These are phyloP conservation scores for Ichneumoninae sp. DNA, from an alignment of 2,888 invertebrate genomes.

Conservation along the genomic window DNA sequence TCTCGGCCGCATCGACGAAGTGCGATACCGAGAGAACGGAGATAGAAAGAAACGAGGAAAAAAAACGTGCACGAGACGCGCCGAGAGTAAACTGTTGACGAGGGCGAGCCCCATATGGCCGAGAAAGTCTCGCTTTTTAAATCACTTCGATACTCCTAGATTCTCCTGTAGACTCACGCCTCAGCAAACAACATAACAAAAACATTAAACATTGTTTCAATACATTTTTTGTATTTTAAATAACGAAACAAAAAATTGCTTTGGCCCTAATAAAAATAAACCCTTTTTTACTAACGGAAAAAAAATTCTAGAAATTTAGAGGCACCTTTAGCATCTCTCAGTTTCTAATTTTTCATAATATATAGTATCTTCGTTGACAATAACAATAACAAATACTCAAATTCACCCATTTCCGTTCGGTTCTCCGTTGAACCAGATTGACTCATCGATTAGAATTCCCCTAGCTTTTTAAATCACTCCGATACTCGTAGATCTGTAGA, in stretches of 20 bases:
- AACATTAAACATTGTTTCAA: too few species aligned
- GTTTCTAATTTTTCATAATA: not conserved
- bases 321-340: not conserved
- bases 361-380: not conserved
- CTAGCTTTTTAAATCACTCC: slow-evolving; percentile 6
- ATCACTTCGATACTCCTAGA: slow-evolving; percentile 34
- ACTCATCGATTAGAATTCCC: slow-evolving; percentile 58
- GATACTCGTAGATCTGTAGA: slow-evolving; percentile 6
- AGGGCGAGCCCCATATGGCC: slow-evolving; percentile 59
- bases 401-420: not conserved
- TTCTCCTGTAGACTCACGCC: too few species aligned
- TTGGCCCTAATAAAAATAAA: too few species aligned
- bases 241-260: too few species aligned
- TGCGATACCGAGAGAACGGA: slow-evolving; percentile 55
- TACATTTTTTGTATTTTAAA: too few species aligned
- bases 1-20: slow-evolving; percentile 54
- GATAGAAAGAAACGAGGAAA: slow-evolving; percentile 41
- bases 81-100: slow-evolving; percentile 40
- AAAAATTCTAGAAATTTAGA: too few species aligned
- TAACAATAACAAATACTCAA: not conserved
- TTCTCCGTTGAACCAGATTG: slow-evolving; percentile 55
- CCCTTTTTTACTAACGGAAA: too few species aligned
- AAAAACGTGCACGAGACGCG: slow-evolving; percentile 24
- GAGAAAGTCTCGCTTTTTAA: slow-evolving; percentile 63
- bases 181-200: too few species aligned